Base-by-base conservation (phyloP, 1,140 invertebrate species). In the Drosophila auraria region DNA sequence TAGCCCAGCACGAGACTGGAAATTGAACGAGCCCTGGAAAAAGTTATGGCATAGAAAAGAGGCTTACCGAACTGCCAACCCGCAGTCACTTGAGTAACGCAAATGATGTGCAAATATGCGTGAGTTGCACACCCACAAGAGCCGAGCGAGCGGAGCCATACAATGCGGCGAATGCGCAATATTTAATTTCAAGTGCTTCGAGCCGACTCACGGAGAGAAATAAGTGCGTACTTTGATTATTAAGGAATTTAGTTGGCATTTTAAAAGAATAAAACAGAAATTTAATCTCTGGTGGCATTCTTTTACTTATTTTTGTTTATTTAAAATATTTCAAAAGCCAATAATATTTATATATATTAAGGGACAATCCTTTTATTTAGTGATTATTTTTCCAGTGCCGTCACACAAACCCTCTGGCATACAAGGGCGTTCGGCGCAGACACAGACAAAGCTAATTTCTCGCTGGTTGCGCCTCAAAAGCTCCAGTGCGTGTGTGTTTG, bases 51-150 rank as follows among this genome's bases (percentile, higher is more conserved):
- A 70, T 56, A 57, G 60, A 71, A 78, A 86, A 78, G 74, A 60
- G 58, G 78, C 78, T 82, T 81, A 68, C 42, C 25, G 2, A 42
- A 38, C 74, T 54, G 27, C 54, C 36, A 45, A 20, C 38, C 54
- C 33, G 17, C 33, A 77, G 64, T 56, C 68, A 59, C 69, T 68
- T 54, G 50, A 81, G 69, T 51, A 65, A 49, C 44, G 59, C 68
- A 87, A 87, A 87, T 80, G 76, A 77, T 87, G 80, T 87, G 83
- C 66, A 87, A 87, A 87, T 77, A 70, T 83, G 83, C 65, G 80
- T 70, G 30, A 77, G 68, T 57, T 72, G 73, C 64, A 72, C 60
- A 75, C 51, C 75, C 53, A 47, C 27, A 53, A 33, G 53, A 25
- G 53, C 20, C 6, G 27, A 20, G 27, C 8, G 8, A 23, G 25